Conservation (phyloP, 2,797 vertebrate species). For the Sebastiscus tertius region DNA sequence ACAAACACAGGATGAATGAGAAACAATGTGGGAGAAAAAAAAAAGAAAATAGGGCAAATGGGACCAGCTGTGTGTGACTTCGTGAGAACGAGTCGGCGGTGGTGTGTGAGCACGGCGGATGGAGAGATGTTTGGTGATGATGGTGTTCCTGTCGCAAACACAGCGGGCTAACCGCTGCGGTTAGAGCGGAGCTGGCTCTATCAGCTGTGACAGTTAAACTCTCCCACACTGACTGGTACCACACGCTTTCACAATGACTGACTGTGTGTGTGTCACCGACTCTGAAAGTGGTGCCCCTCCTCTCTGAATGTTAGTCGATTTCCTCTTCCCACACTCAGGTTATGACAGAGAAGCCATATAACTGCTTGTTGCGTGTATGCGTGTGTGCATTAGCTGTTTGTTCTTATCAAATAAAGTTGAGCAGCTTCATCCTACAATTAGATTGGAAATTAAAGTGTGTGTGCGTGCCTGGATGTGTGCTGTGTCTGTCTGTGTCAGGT, state of each 20-base stretch:
- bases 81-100: conserved; percentile 54
- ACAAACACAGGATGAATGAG: not conserved
- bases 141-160: conserved; percentile 59
- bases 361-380: conserved; percentile 11
- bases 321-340: conserved; percentile 62
- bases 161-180: conserved; percentile 56
- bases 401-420: conserved; percentile 21
- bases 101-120: conserved; percentile 58
- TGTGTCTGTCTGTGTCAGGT: conserved; percentile 45
- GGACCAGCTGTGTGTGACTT: conserved; percentile 56
- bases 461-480: conserved; percentile 14
- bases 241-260: conserved; percentile 72
- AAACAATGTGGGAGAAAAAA: not conserved
- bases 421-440: conserved; percentile 18
- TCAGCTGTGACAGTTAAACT: conserved; percentile 70
- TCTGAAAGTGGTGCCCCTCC: conserved; percentile 42
- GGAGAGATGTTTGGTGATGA: conserved; percentile 55
- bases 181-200: conserved; percentile 33
- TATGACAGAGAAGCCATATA: conserved; percentile 31
- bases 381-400: not conserved
- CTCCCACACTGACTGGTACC: conserved; percentile 42
- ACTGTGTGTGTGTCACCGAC: conserved; percentile 4
- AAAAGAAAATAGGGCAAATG: conserved; percentile 33
- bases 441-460: conserved; percentile 13
- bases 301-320: conserved; percentile 31